These are phyloP conservation scores for Geodia barretti DNA, from an alignment of 37 sponge, comb jelly and placozoan species.

Conservation along the genomic window DNA sequence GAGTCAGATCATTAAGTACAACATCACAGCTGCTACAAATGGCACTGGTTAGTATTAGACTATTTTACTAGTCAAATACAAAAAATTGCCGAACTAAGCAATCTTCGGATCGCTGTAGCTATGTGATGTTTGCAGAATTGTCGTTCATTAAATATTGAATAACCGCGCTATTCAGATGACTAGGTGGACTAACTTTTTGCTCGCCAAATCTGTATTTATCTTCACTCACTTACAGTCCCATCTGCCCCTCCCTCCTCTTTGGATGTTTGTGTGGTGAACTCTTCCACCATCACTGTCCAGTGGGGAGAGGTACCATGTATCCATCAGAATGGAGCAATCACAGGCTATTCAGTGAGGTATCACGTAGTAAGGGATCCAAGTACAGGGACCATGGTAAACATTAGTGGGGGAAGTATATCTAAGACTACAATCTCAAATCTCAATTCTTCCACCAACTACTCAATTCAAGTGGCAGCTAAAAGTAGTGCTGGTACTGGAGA, in stretches of 20 bases:
- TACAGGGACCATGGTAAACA: background rate
- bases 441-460: conserved; percentile 4
- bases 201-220: background rate
- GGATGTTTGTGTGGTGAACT: background rate
- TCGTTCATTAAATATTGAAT: too few species aligned
- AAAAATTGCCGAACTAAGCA: too few species aligned
- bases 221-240: background rate
- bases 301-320: conserved; percentile 10
- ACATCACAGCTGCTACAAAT: background rate
- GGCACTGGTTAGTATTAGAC: too few species aligned
- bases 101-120: too few species aligned
- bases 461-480: conserved; percentile 12
- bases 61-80: too few species aligned
- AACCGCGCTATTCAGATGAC: too few species aligned
- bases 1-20: background rate
- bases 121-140: too few species aligned
- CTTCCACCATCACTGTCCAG: conserved; percentile 12
- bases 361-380: background rate
- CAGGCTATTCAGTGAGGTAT: conserved; percentile 33
- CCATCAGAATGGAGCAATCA: conserved; percentile 33
- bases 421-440: conserved; percentile 12
- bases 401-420: background rate
- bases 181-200: background rate
- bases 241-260: background rate
- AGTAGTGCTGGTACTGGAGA: conserved; percentile 3